Evolutionary conservation across 1,140 invertebrate genomes (phyloP), one percentile per base, ranked within the genome.

Genomic region (Drosophila mayri): DNA sequence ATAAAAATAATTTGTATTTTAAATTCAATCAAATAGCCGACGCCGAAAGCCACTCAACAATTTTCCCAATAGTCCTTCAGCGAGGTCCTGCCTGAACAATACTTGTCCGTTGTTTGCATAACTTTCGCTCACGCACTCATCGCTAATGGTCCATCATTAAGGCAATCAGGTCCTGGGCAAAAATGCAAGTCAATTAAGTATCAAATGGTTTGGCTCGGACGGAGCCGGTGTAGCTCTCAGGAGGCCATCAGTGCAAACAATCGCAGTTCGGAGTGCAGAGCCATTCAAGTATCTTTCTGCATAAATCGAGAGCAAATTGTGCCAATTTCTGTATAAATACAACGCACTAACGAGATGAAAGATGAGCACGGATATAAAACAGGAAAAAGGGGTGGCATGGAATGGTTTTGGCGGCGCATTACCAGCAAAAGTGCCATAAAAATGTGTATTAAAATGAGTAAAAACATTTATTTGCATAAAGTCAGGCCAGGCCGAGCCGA

Each of bases 391-490:
- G n/a, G 72, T 16, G n/a, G 12, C 20, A 22, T 41, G 62, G 57
- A 57, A 64, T 76, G 50, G 76, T 46, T 75, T 54, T 68, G 65
- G 73, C 64, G 54, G 59, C 63, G 79, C 84, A 88, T 87, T 80
- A 83, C 76, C 84, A 73, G 76, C 77, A 75, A 88, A 76, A 90
- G 74, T 90, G 85, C 81, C 85, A 88, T 88, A 85, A 90, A 90
- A 88, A 90, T 88, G 78, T 90, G 86, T 88, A 90, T 88, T 88
- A 90, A 88, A 88, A 88, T 88, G 85, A 90, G 81, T 88, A 90
- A 90, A 90, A 88, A 88, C 84, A 87, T 87, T 88, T 88, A 84
- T 88, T 88, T 90, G 86, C 85, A 88, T 88, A 85, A 85, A 90
- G 81, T 85, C 81, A 83, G 77, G 66, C 70, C 57, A 43, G 30